Evolutionary conservation across 2,113 vertebrate genomes (phyloP).

Genomic region (Eira barbara): DNA sequence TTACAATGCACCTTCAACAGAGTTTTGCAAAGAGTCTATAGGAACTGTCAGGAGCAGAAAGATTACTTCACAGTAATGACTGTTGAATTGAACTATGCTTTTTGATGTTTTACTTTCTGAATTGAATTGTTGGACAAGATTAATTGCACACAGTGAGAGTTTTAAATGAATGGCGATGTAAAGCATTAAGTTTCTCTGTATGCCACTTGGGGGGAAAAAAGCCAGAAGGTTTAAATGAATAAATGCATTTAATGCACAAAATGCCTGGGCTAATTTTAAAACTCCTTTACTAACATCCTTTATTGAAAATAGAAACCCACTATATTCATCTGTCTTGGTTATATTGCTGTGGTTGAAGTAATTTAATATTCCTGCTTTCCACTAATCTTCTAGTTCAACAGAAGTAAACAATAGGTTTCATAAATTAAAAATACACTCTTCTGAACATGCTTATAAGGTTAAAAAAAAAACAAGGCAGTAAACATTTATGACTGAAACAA

Average conservation of each 20-base stretch:
- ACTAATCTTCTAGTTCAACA: constrained; percentile 87
- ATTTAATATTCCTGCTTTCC: constrained; percentile 85
- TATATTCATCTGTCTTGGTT: constrained; percentile 85
- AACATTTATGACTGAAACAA: constrained; percentile 95
- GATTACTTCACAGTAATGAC: constrained; percentile 80
- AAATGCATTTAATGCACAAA: constrained; percentile 85
- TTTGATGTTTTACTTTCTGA: constrained; percentile 86
- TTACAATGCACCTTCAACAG: constrained; percentile 81
- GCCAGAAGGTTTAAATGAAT: constrained; percentile 84
- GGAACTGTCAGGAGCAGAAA: constrained; percentile 82
- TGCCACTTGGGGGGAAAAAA: constrained; percentile 77
- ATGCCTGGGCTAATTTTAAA: constrained; percentile 85
- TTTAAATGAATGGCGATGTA: constrained; percentile 85
- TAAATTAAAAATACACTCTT: constrained; percentile 88
- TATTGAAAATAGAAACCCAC: constrained; percentile 80
- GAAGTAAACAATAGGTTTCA: constrained; percentile 89
- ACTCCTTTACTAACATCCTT: constrained; percentile 83
- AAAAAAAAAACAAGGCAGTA: constrained; percentile 90
- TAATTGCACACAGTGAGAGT: constrained; percentile 84
- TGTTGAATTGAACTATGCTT: constrained; percentile 83
- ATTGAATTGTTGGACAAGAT: constrained; percentile 88
- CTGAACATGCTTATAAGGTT: constrained; percentile 88
- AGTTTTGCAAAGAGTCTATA: constrained; percentile 80
- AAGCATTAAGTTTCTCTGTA: constrained; percentile 84
- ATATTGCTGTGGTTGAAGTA: constrained; percentile 81